phyloP scores from a whole-genome alignment of 2,797 vertebrate genomes.

The Schizothorax lantsangensis region DNA sequence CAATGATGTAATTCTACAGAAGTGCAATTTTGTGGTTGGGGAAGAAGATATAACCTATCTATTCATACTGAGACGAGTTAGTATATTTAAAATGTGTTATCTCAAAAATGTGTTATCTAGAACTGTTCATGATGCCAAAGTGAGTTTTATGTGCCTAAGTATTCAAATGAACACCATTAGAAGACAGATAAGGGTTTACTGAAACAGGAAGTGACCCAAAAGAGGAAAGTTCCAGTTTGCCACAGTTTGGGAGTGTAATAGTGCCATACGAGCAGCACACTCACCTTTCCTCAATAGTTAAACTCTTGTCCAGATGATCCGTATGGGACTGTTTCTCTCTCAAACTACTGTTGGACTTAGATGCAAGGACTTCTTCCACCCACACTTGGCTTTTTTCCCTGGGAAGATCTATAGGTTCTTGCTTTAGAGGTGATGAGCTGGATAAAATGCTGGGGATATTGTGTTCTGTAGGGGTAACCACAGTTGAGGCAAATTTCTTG shows the following conservation, averaged over 20 bases:
- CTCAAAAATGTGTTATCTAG: conserved; percentile 9
- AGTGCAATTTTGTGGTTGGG: not conserved
- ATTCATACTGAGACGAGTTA: not conserved
- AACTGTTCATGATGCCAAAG: not conserved
- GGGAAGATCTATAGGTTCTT: conserved; percentile 48
- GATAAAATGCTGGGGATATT: not conserved
- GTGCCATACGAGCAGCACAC: not conserved
- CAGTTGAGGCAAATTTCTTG: conserved; percentile 54
- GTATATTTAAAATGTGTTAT: conserved; percentile 18
- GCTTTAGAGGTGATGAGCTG: not conserved
- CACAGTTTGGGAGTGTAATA: not conserved
- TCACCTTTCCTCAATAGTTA: conserved; percentile 42
- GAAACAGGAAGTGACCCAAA: conserved; percentile 8
- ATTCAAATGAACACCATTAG: conserved; percentile 9
- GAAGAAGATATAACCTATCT: conserved; percentile 4
- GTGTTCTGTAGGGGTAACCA: not conserved
- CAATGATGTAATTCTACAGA: conserved; percentile 1
- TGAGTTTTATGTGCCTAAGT: conserved; percentile 3
- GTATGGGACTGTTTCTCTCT: conserved; percentile 38
- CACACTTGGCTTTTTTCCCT: conserved; percentile 22
- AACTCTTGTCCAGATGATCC: conserved; percentile 31
- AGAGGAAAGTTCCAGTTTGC: not conserved
- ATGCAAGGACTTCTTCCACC: conserved; percentile 23
- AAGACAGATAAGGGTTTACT: not conserved
- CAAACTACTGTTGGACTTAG: conserved; percentile 14